phyloP scores from a whole-genome alignment of 2,888 invertebrate genomes.

The Panzeria rudis region DNA sequence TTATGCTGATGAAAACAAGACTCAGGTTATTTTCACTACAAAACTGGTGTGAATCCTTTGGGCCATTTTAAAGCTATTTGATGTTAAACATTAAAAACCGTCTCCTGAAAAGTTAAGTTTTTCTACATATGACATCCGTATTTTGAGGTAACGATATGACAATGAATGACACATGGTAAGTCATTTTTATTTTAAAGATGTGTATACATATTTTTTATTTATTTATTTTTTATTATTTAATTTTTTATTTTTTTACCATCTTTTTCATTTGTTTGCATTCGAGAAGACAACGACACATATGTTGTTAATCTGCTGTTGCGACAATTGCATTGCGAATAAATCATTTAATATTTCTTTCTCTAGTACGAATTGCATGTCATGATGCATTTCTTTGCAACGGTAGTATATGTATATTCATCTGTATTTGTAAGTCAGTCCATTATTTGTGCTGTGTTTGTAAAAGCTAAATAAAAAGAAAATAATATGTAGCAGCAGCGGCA shows the following conservation, averaged over 20 bases:
- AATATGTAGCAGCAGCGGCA: slow-evolving; percentile 31
- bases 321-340: slow-evolving; percentile 70
- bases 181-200: slow-evolving; percentile 41
- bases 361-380: slow-evolving; percentile 45
- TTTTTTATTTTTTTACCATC: slow-evolving; percentile 22
- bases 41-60: no score
- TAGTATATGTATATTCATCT: not conserved
- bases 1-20: no score
- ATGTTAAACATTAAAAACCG: no score
- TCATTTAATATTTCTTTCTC: slow-evolving; percentile 59
- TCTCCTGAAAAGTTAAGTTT: no score
- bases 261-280: slow-evolving; percentile 41
- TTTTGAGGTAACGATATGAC: no score
- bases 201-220: slow-evolving; percentile 12
- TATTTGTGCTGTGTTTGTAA: slow-evolving; percentile 20
- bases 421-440: slow-evolving; percentile 30
- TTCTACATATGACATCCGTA: slow-evolving; percentile 55
- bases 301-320: slow-evolving; percentile 69
- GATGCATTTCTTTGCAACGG: slow-evolving; percentile 31
- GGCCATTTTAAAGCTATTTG: no score
- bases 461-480: slow-evolving; percentile 18
- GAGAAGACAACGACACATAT: slow-evolving; percentile 60
- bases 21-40: no score
- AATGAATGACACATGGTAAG: slow-evolving; percentile 71
- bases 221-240: not conserved